These are phyloP conservation scores for Drusus annulatus DNA, from an alignment of 1,140 invertebrate genomes.

Conservation along the genomic window DNA sequence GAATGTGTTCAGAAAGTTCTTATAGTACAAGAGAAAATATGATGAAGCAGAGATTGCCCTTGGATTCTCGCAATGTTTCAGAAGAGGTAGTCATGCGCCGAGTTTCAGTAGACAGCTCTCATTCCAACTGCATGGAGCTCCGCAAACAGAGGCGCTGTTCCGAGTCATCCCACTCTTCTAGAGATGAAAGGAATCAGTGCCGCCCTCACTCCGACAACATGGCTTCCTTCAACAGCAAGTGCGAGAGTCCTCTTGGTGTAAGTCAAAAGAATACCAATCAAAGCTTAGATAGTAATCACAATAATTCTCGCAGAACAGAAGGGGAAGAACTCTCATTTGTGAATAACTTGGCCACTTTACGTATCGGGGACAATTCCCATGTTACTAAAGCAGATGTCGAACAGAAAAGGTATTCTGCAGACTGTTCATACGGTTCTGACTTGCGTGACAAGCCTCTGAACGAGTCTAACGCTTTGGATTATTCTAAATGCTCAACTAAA, in stretches of 20 bases:
- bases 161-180: constrained; percentile 31
- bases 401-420: constrained; percentile 64
- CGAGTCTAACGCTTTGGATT: not conserved
- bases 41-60: constrained; percentile 12
- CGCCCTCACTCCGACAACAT: constrained; percentile 35
- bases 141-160: constrained; percentile 41
- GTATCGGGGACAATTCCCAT: constrained; percentile 45
- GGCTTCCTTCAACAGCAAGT: constrained; percentile 42
- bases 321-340: constrained; percentile 21
- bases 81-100: constrained; percentile 7
- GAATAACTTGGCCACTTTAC: constrained; percentile 42
- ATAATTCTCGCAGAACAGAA: constrained; percentile 21
- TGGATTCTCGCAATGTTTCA: not conserved
- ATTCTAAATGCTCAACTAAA: not conserved
- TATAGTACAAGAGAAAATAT: constrained; percentile 44
- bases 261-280: constrained; percentile 28
- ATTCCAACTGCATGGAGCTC: constrained; percentile 15
- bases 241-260: constrained; percentile 68
- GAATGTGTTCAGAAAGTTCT: constrained; percentile 61
- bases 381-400: constrained; percentile 42
- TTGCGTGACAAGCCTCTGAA: constrained; percentile 43
- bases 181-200: constrained; percentile 35
- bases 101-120: constrained; percentile 23
- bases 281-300: constrained; percentile 25
- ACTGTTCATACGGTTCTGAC: constrained; percentile 62